These are phyloP conservation scores for Furnarius figulus DNA, from an alignment of 2,113 vertebrate species.

Conservation along the genomic window DNA sequence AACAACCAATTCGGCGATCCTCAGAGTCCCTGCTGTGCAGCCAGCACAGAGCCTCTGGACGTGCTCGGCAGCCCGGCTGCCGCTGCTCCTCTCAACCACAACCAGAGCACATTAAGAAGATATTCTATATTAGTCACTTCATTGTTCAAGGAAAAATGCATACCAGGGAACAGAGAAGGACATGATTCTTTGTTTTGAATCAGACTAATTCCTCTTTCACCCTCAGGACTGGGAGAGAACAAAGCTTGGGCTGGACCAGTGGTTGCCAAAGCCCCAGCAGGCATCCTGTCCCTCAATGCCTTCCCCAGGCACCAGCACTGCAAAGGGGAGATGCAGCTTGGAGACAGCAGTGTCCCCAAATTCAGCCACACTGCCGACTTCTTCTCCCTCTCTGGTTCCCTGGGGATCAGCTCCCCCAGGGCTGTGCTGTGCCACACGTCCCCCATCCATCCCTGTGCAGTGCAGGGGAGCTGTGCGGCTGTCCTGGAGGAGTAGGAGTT, in stretches of 20 bases:
- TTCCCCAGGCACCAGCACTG: background rate
- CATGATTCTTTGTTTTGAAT: background rate
- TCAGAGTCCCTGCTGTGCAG: background rate
- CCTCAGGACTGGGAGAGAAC: background rate
- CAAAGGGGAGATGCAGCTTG: background rate
- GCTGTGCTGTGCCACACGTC: rapidly evolving
- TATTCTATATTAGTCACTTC: background rate
- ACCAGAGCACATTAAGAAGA: background rate
- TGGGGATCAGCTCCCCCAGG: background rate
- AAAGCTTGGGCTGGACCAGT: background rate
- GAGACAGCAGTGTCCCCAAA: background rate
- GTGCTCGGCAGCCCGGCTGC: background rate
- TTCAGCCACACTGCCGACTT: background rate
- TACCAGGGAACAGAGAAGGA: background rate
- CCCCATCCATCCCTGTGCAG: rapidly evolving
- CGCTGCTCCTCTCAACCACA: background rate
- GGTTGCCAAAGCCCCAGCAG: background rate
- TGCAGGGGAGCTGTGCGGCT: rapidly evolving
- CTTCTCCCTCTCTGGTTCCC: background rate
- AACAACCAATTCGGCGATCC: background rate
- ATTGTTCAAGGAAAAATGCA: conserved; percentile 20
- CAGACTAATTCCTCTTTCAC: background rate
- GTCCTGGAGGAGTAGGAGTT: background rate
- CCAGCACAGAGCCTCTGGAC: background rate
- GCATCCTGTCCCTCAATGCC: rapidly evolving